Base-by-base conservation (phyloP, 2,797 vertebrate species). In the Pagetopsis macropterus region DNA sequence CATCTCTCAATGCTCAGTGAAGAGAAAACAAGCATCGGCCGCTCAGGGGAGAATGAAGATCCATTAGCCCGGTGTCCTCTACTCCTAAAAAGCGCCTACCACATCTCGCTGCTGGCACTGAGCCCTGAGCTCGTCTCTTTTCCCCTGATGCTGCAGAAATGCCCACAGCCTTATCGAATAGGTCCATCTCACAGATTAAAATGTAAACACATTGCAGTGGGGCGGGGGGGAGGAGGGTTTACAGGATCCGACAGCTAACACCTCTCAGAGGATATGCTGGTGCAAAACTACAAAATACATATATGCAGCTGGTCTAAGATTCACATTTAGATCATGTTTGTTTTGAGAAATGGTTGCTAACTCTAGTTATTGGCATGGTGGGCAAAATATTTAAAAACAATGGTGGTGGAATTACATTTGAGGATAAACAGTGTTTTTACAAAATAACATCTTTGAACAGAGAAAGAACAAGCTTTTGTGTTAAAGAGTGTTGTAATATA, bases 141-240 rank as follows among this genome's bases (percentile, higher is more conserved):
- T 70, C 77, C 78, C 66, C 77, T 75, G 69, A 85, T 84, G 78
- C 76, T 76, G 85, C 83, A 84, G 74, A 87, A 87, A 62, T 84
- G 79, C 85, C 82, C 63, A n/a, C 33, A 61, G 78, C 46, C 77
- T 89, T 90, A 93, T 94, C 91, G 83, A 70, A 27, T 51, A 76
- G 61, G 61, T 74, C 66, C 87, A 92, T 94, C 91, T 65, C 75
- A 72, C 61, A 74, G 85, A 91, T 90, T 84, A 88, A 82, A 93
- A 92, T 92, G 91, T 89, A 92, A 93, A 93, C 91, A 93, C 69
- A 70, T 17, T 9, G 14, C 78, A 44, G 73, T 64, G 62, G 43
- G 70, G 70, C 52, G 23, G 61, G 51, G 33, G 46, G 82, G 72
- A 83, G 78, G 83, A 82, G 49, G 74, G 65, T 79, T 61, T 52